Base-by-base conservation (phyloP, 2,113 vertebrate species). In the Ptilonorhynchus violaceus region DNA sequence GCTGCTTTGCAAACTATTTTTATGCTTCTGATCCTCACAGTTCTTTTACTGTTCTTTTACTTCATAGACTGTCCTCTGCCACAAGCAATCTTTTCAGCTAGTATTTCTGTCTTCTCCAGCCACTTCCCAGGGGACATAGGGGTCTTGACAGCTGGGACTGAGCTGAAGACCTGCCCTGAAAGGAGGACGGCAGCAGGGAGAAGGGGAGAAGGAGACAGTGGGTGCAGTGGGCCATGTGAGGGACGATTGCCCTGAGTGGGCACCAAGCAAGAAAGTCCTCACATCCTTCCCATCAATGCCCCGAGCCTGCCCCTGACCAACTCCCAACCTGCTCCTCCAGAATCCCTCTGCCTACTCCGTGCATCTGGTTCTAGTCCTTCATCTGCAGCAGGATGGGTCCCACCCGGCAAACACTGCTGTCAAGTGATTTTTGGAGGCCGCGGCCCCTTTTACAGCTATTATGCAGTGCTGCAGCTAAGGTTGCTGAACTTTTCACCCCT, bases 191-290 rank as follows among this genome's bases (percentile, higher is more conserved):
- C n/a, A 72, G 23, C 46, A 44, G 13, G 17, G 17, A 76, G 47
- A 49, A n/a, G 30, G 7, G 31, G 3, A 42, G 52, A 41, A 67
- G 20, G 15, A 74, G 27, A 23, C 28, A 25, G 7, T 6, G 28
- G 27, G 13, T 53, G 33, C 0, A 0, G 14, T 6, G 20, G 21
- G 27, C 2, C 4, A 4, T 10, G 19, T 0, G 0, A 46, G 15
- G 12, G 18, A 78, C 11, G 18, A 37, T 4, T 47, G 7, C 35
- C 20, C 63, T 1, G 1, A 60, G 23, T 3, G 6, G 25, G 23
- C 22, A 68, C 30, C 1, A 3, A 52, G 49, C 11, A 44, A 56
- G 39, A 59, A 77, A 6, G 24, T 3, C 74, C 11, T 16, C 9
- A 24, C 0, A 0, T 60, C 37, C 56, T 58, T 39, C 28, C 6